Evolutionary conservation across 2,797 vertebrate genomes (phyloP), one percentile per base, ranked within the genome.

Genomic region (Spinus olivaceus): DNA sequence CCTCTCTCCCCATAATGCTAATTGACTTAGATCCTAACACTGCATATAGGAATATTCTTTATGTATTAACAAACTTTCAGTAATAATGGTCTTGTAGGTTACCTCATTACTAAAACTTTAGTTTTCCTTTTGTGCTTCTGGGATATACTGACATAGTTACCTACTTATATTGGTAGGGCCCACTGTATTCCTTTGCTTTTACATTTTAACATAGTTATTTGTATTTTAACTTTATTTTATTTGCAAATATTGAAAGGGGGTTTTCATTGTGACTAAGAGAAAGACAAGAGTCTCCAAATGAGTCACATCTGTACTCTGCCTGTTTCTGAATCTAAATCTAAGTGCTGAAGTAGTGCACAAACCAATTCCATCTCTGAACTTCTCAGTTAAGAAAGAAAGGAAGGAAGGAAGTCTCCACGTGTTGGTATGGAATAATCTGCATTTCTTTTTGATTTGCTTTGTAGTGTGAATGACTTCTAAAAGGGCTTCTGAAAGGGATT

Each of bases 221-320:
- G 37, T n/a, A 24, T n/a, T 51, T 51, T 28, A 57, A 15, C 10
- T 44, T 21, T 28, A 25, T 23, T 63, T 78, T 41, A 46, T 20
- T 21, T 12, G 2, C 7, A 84, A 33, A 65, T 60, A 42, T n/a
- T 51, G 20, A 18, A 81, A 83, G 4, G 1, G 0, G 0, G 4
- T 17, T 67, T 5, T 69, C 35, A 54, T 77, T 81, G 18, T 61
- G 27, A 49, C 33, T 56, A 41, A 54, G 39, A 41, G 39, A 41
- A 66, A 60, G 23, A 60, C 15, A 81, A 5, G 3, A 61, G 16
- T 35, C 14, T 61, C 24, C 2, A 32, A 54, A 18, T 28, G 57
- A 57, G 17, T 71, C 46, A 23, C 27, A 14, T 56, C 13, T 50
- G 19, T 39, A 35, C 8, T 69, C 30, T 24, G 41, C 33, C 8